Evolutionary conservation across 2,888 invertebrate species (phyloP).

Genomic region (Phania funesta): DNA sequence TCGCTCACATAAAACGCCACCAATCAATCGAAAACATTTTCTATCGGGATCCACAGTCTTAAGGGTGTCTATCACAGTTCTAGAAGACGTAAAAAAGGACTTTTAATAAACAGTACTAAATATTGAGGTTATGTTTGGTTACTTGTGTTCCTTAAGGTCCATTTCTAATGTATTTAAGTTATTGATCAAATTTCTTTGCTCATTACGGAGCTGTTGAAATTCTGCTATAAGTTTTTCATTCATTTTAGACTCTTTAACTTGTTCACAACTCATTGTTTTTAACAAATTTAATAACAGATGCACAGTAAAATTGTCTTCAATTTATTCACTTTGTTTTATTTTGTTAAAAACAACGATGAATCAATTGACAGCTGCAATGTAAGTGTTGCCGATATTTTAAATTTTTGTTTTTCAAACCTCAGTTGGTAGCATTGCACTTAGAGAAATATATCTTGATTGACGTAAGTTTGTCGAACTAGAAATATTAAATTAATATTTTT

Average conservation of each 20-base stretch:
- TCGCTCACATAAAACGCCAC: slow-evolving; percentile 95
- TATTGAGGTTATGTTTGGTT: slow-evolving; percentile 73
- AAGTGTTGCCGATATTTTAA: slow-evolving; percentile 7
- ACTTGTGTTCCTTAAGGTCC: slow-evolving; percentile 98
- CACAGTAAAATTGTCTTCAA: neutral
- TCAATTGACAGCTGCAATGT: slow-evolving; percentile 39
- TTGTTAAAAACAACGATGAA: slow-evolving; percentile 47
- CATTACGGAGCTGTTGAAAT: slow-evolving; percentile 92
- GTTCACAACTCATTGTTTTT: slow-evolving; percentile 77
- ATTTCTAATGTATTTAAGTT: slow-evolving; percentile 96
- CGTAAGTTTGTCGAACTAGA: no score
- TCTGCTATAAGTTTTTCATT: slow-evolving; percentile 92
- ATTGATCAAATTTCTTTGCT: slow-evolving; percentile 91
- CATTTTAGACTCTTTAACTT: slow-evolving; percentile 75
- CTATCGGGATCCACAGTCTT: slow-evolving; percentile 90
- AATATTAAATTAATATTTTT: no score
- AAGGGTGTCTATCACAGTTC: slow-evolving; percentile 96
- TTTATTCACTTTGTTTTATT: no score
- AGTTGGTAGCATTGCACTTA: no score
- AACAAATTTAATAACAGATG: slow-evolving; percentile 61
- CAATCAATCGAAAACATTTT: slow-evolving; percentile 96
- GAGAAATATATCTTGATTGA: no score
- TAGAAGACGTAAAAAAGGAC: slow-evolving; percentile 78
- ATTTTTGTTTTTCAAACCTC: neutral
- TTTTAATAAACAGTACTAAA: slow-evolving; percentile 4